phyloP scores from a whole-genome alignment of 2,797 vertebrate genomes.

The Coregonus ussuriensis region DNA sequence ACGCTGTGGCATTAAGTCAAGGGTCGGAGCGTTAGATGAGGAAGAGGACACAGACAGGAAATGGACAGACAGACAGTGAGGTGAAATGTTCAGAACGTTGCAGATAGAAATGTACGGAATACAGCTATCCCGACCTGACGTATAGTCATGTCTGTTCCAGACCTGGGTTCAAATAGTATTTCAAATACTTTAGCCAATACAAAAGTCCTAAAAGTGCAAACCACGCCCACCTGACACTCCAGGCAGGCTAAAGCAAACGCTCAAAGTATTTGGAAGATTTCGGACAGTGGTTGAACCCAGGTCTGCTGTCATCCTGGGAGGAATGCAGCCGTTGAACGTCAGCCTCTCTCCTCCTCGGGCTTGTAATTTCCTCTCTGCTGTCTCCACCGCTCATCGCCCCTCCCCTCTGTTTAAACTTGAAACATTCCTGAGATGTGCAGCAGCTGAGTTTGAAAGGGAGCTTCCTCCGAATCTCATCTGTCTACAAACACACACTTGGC shows the following conservation, averaged over 20 bases:
- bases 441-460: slow-evolving; percentile 56
- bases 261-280: no score
- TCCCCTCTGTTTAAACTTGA: slow-evolving; percentile 63
- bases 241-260: background rate
- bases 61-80: background rate
- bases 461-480: slow-evolving; percentile 20
- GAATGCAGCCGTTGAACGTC: slow-evolving; percentile 31
- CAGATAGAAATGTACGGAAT: background rate
- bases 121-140: background rate
- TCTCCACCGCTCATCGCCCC: slow-evolving; percentile 45
- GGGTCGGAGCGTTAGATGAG: slow-evolving; percentile 37
- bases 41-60: slow-evolving; percentile 18
- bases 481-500: slow-evolving; percentile 25
- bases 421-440: slow-evolving; percentile 69
- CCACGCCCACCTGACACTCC: background rate
- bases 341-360: slow-evolving; percentile 32
- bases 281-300: background rate
- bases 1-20: slow-evolving; percentile 27
- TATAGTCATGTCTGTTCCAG: background rate
- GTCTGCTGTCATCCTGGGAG: slow-evolving; percentile 44
- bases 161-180: background rate
- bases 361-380: slow-evolving; percentile 69
- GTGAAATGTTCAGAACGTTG: background rate
- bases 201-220: background rate
- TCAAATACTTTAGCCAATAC: background rate